These are phyloP conservation scores for Apteryx owenii DNA, from an alignment of 2,113 vertebrate species.

Conservation along the genomic window DNA sequence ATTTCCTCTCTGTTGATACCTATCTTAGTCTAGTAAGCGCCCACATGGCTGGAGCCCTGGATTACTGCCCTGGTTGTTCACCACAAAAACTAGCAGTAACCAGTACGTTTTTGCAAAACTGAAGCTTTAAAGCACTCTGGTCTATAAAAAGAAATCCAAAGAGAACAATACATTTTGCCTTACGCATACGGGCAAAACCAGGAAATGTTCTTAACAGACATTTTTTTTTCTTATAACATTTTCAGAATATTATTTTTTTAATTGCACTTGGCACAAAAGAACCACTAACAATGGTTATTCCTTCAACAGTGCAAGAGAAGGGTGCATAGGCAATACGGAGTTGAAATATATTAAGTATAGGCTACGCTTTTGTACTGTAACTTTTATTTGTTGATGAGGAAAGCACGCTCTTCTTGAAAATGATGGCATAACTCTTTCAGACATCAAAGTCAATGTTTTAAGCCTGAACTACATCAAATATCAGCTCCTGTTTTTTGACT, in stretches of 20 bases:
- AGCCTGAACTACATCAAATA: not conserved
- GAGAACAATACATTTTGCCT: not conserved
- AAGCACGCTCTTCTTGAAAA: not conserved
- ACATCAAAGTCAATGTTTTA: not conserved
- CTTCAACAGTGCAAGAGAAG: not conserved
- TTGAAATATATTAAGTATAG: not conserved
- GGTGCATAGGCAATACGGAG: not conserved
- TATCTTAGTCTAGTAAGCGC: not conserved
- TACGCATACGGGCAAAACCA: rapidly evolving
- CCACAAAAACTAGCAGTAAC: not conserved
- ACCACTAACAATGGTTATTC: not conserved
- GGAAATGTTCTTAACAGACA: not conserved
- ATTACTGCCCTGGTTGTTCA: not conserved
- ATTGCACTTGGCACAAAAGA: not conserved
- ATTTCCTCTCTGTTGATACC: not conserved
- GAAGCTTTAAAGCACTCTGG: not conserved
- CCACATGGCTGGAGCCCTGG: not conserved
- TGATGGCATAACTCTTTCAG: not conserved
- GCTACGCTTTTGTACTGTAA: not conserved
- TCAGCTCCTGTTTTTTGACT: not conserved
- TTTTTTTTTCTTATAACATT: not conserved
- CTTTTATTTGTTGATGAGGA: not conserved
- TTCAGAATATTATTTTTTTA: not conserved
- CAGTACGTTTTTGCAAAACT: not conserved
- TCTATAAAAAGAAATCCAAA: not conserved